Evolutionary conservation across 2,888 invertebrate genomes (phyloP).

Genomic region (Xanthia icteritia): DNA sequence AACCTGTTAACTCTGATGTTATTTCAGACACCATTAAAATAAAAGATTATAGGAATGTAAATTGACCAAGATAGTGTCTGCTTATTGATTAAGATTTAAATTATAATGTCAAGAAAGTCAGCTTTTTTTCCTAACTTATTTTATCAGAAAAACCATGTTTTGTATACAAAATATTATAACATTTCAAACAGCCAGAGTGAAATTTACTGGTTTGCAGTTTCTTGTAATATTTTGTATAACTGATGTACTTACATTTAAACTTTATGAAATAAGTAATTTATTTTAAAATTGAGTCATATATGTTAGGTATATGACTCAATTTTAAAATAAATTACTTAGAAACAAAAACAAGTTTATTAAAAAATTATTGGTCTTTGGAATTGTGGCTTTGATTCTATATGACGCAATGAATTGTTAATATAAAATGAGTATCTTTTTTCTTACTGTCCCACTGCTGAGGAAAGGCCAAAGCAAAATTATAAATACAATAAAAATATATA

Average conservation of each 20-base stretch:
- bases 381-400: not conserved
- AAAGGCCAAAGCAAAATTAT: too few species aligned
- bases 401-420: not conserved
- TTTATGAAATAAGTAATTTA: not conserved
- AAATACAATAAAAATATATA: too few species aligned
- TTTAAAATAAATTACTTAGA: not conserved
- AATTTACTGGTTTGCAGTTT: slow-evolving; percentile 42
- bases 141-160: slow-evolving; percentile 20
- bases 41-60: not conserved
- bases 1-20: not conserved
- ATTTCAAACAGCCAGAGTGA: slow-evolving; percentile 24
- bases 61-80: not conserved
- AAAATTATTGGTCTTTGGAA: not conserved
- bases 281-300: not conserved
- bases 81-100: not conserved
- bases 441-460: too few species aligned
- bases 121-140: not conserved
- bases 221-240: slow-evolving; percentile 12
- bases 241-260: not conserved
- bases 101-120: not conserved
- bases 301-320: not conserved
- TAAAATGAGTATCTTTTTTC: not conserved
- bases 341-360: too few species aligned
- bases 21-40: not conserved
- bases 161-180: not conserved